Conservation (phyloP, 92 coral and sea anemone species). For the Heliopora coerulea region DNA sequence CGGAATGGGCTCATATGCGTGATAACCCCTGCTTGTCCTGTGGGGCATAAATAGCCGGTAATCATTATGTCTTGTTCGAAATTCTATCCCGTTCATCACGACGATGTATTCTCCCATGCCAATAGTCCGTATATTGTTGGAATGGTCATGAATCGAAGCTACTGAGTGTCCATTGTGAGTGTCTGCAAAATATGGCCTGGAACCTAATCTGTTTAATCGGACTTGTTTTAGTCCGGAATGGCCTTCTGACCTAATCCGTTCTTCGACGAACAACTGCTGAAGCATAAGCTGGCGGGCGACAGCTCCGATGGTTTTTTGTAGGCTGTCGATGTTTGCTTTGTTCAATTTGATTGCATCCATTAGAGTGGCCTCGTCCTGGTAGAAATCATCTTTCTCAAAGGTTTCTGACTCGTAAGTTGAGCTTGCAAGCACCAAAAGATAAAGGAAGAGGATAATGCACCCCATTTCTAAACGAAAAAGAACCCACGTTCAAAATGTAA, state of each 20-base stretch:
- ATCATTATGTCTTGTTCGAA: constrained; percentile 86
- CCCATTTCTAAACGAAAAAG: background rate
- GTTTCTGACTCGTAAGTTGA: background rate
- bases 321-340: constrained; percentile 16
- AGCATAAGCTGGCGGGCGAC: constrained; percentile 54
- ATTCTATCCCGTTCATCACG: constrained; percentile 79
- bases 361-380: background rate
- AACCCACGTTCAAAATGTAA: background rate
- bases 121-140: constrained; percentile 75
- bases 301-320: constrained; percentile 36
- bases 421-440: background rate
- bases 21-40: constrained; percentile 50
- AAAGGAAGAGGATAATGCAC: background rate
- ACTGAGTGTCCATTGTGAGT: constrained; percentile 51
- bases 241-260: constrained; percentile 63
- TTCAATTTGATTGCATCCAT: background rate
- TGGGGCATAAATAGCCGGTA: constrained; percentile 78
- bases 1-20: constrained; percentile 35
- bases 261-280: constrained; percentile 64
- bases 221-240: constrained; percentile 72
- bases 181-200: constrained; percentile 54
- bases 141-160: constrained; percentile 70
- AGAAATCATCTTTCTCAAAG: too few species aligned
- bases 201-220: constrained; percentile 15
- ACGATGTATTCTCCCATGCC: constrained; percentile 78